Evolutionary conservation across 35 echinoderm and acorn worm species (phyloP).

Genomic region (Ophiothrix spiculata): DNA sequence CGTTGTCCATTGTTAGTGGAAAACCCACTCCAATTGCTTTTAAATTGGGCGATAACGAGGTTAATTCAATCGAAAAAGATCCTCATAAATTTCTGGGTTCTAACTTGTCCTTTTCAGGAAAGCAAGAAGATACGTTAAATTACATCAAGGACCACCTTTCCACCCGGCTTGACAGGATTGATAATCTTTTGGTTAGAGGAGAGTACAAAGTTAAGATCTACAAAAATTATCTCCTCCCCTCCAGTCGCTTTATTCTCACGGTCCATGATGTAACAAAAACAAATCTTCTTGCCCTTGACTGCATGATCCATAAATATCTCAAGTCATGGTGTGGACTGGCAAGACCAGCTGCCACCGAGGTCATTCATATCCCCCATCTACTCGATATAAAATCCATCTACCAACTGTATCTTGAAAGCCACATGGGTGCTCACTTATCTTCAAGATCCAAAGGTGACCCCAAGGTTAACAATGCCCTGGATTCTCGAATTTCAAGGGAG

Average conservation of each 20-base stretch:
- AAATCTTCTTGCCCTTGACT: background rate
- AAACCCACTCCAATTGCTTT: background rate
- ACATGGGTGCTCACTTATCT: background rate
- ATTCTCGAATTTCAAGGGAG: no score
- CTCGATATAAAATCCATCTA: background rate
- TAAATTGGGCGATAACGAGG: background rate
- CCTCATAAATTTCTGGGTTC: background rate
- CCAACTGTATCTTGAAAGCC: background rate
- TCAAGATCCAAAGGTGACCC: background rate
- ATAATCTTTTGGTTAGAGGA: background rate
- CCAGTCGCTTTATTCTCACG: background rate
- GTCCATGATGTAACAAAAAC: background rate
- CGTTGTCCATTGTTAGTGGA: background rate
- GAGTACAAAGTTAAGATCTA: background rate
- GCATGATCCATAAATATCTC: background rate
- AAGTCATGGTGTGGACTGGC: background rate
- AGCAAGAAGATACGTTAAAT: background rate
- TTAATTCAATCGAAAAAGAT: background rate
- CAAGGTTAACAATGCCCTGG: no score
- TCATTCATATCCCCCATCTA: background rate
- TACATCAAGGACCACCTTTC: background rate
- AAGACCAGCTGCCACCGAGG: background rate
- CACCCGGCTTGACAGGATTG: background rate
- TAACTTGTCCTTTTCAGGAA: background rate
- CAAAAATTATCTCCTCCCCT: background rate